A percentile compares a stretch with the other conserved stretches of the same genome.
Evolutionary conservation across 2,888 invertebrate genomes (phyloP).

Genomic region (Megastigmus dorsalis): DNA sequence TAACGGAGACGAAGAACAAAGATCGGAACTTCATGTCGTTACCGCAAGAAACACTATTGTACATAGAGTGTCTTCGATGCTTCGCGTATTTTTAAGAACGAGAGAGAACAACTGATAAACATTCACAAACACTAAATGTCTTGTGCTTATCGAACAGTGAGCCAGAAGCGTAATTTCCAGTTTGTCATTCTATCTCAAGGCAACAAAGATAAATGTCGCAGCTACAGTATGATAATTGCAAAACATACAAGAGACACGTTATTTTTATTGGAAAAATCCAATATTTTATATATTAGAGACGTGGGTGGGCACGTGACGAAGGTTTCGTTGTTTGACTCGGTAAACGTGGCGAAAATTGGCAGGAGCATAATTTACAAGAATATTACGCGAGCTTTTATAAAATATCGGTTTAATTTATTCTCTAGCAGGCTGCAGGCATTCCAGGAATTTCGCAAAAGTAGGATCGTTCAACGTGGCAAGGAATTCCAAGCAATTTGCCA

Average conservation of each 20-base stretch:
- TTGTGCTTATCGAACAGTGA: background rate
- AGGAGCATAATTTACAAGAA: slow-evolving; percentile 11
- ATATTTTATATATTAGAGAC: background rate
- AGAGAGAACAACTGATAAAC: slow-evolving; percentile 6
- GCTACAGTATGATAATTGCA: background rate
- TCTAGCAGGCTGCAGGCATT: slow-evolving; percentile 44
- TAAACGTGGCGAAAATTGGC: background rate
- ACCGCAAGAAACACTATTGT: background rate
- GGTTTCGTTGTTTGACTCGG: no score
- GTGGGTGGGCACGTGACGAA: no score
- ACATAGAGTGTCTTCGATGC: background rate
- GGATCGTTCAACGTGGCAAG: slow-evolving; percentile 46
- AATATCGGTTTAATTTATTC: slow-evolving; percentile 46
- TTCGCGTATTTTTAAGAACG: slow-evolving; percentile 16
- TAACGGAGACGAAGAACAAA: background rate
- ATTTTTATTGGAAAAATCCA: background rate
- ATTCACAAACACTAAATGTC: background rate
- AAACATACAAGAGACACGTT: background rate
- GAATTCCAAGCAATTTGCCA: slow-evolving; percentile 54
- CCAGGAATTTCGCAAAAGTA: slow-evolving; percentile 53
- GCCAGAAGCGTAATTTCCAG: background rate
- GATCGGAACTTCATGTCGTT: background rate
- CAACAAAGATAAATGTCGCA: background rate
- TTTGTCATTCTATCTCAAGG: background rate
- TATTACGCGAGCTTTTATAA: slow-evolving; percentile 29